Evolutionary conservation across 2,113 vertebrate genomes (phyloP), one percentile per base, ranked within the genome.

Genomic region (Nerophis lumbriciformis): DNA sequence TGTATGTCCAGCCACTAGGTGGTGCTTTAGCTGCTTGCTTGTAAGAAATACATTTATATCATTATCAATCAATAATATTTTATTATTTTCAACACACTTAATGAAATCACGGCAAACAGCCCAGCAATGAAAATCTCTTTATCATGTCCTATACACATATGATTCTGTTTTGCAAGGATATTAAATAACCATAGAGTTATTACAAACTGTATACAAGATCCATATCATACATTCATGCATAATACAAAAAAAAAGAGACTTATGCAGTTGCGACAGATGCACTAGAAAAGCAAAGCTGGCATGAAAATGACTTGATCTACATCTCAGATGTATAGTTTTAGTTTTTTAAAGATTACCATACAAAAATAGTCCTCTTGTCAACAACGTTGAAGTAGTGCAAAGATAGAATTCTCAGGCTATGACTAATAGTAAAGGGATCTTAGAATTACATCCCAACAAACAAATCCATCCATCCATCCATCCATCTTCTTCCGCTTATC

Each of bases 311-410:
- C 44, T 13, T 63, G 9, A 61, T 16, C 35, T 39, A 47, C 28
- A 14, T 69, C 37, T 72, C 49, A 38, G 50, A 19, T 56, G 69
- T 60, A 21, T 61, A 9, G 50, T 57, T 3, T 55, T 49, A 61
- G 47, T 58, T 71, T 70, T 73, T 71, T 48, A 5, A 48, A 21
- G 58, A 75, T 71, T 71, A 69, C 53, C 57, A n/a, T 74, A 36
- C 59, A 80, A 78, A 83, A 72, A 67, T 68, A 80, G 38, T 66
- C 73, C 16, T 78, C 59, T 81, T 79, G 59, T 75, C 65, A 68
- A 69, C 45, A 67, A 73, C 73, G 57, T 75, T 64, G 45, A 80
- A 79, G 79, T 88, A 89, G 88, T 90, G 87, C 88, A 90, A 90
- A 84, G 65, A 82, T 79, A 66, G 79, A 74, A 57, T 72, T 84